Evolutionary conservation across 2,888 invertebrate species (phyloP).

Genomic region (Poecilobothrus nobilitatus): DNA sequence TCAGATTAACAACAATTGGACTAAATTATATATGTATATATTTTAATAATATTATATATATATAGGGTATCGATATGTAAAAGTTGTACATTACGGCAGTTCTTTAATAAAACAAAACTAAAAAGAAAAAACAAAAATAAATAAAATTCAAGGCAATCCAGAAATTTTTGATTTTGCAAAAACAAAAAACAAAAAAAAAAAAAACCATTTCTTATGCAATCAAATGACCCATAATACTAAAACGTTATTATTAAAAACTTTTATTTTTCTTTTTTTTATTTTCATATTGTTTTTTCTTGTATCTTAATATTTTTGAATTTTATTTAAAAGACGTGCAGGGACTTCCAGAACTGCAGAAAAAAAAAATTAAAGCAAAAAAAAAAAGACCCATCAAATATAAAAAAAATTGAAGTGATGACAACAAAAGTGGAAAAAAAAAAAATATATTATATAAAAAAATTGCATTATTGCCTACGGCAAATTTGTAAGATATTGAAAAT

Average conservation of each 20-base stretch:
- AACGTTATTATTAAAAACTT: constrained; percentile 1
- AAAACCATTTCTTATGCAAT: neutral
- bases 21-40: neutral
- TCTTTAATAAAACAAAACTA: neutral
- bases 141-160: neutral
- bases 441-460: too few relatives aligned
- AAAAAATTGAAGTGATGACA: neutral
- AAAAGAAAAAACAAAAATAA: neutral
- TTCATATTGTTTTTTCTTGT: neutral
- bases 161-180: neutral
- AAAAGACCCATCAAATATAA: neutral
- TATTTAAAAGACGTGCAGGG: constrained; percentile 3
- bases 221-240: constrained; percentile 1
- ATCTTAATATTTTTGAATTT: neutral
- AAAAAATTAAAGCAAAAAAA: neutral
- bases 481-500: neutral
- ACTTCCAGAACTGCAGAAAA: neutral
- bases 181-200: neutral
- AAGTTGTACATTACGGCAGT: too few relatives aligned
- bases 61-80: too few relatives aligned
- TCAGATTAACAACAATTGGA: neutral
- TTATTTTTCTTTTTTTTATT: neutral
- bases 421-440: neutral
- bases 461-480: neutral
- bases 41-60: neutral